Evolutionary conservation across 2,888 invertebrate genomes (phyloP), one percentile per base, ranked within the genome.

Genomic region (Andrena haemorrhoa): DNA sequence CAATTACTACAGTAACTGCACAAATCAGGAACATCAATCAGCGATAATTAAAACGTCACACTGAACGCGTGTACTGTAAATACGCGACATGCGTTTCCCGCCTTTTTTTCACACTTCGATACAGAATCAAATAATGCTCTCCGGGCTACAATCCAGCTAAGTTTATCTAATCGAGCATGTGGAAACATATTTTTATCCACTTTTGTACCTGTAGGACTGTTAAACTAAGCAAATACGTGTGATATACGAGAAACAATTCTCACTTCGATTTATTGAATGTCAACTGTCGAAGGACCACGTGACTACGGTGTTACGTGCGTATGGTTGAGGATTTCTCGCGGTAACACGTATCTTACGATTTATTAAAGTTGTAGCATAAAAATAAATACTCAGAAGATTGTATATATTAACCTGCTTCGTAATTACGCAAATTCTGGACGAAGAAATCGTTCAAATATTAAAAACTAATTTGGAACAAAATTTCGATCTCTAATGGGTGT

Each of bases 1-100:
- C 77, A 47, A 82, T 61, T 12, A 82, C 60, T 47, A 35, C 26
- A 26, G 49, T 16, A 58, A 88, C 23, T 3, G 82, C 49, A n/a
- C 16, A 74, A 12, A 72, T 65, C n/a, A 75, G 23, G 2, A 87
- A 10, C 85, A 87, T 87, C 4, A 29, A 60, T 75, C 2, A 20
- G 64, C 26, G 33, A 26, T 61, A 4, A 12, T 49, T 23, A 49
- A 10, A 26, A 23, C 16, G 4, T 41, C 12, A 16, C 3, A 56
- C 7, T 20, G 76, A 16, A 56, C 7, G 33, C 8, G 23, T 4
- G 5, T 16, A 51, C 16, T 2, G 33, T 20, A n/a, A n/a, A n/a
- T n/a, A 60, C n/a, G 7, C 35, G 12, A 23, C 1, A 69, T 16
- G 6, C 53, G 10, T 69, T 75, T 69, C 69, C 66, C 58, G 35